Evolutionary conservation across 2,113 vertebrate genomes (phyloP), one percentile per base, ranked within the genome.

Genomic region (Stegostoma tigrinum): DNA sequence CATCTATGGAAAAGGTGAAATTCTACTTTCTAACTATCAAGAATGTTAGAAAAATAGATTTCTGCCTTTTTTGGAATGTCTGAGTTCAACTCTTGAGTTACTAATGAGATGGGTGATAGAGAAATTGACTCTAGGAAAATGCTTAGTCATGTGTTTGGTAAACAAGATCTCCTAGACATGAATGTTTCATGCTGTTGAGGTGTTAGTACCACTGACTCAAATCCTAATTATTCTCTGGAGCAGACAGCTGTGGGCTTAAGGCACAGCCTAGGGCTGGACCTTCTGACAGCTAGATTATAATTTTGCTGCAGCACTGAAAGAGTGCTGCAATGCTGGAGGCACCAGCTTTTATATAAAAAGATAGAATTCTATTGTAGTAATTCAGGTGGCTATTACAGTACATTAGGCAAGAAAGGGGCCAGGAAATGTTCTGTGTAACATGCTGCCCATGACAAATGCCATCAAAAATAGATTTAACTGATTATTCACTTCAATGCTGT

Each of bases 401-500:
- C 30, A 21, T 91, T 91, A 91, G 64, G 55, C 89, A 91, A 66
- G 34, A 17, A 61, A n/a, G 66, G 34, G 64, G 5, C 89, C 64
- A 55, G 55, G 30, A 90, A 2, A 90, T 64, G n/a, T 61, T 64
- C 55, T 90, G 19, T 5, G 34, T 66, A 91, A 66, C 12, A 91
- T 66, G 30, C 34, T 55, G n/a, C 89, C 89, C 61, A 66, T 61
- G 38, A 17, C n/a, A 66, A 91, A 91, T 38, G 12, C 55, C 17
- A 91, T 91, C 55, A 91, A 91, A 66, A 91, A 66, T 34, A 64
- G 89, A 91, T 38, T 48, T 64, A 91, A 91, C 34, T 64, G 55
- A 38, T 91, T 55, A 91, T 91, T 91, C n/a, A 66, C 55, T 91
- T 91, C 89, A 91, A 66, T 91, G 86, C 86, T 61, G 55, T 91